Percentiles rank a stretch among this genome's conserved stretches.
These are phyloP conservation scores for Caenorhabditis doughertyi DNA, from an alignment of 2,888 invertebrate genomes.

Conservation along the genomic window DNA sequence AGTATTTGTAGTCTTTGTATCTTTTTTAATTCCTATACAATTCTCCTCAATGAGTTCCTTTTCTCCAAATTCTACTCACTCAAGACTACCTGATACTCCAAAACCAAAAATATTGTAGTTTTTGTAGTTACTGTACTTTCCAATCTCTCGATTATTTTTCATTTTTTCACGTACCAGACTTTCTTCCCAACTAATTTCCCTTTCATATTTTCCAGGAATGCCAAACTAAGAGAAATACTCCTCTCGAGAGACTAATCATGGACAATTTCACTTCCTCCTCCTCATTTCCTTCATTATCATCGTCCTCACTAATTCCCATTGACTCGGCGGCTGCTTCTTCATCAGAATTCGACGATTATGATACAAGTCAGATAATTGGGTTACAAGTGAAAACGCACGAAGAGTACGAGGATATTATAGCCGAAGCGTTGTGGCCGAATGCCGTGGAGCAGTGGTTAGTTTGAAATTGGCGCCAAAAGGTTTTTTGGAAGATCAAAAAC, in stretches of 20 bases:
- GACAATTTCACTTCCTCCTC: neutral
- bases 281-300: too few species aligned
- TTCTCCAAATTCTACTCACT: too few species aligned
- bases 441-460: constrained; percentile 59
- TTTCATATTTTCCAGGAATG: constrained; percentile 9
- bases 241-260: too few species aligned
- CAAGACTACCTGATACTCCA: too few species aligned
- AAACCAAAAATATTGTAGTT: too few species aligned
- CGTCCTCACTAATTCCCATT: too few species aligned
- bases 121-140: too few species aligned
- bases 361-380: constrained; percentile 44
- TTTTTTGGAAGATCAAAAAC: neutral
- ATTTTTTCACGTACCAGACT: neutral
- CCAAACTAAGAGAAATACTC: neutral
- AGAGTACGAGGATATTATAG: constrained; percentile 65
- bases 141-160: neutral
- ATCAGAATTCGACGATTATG: constrained; percentile 29
- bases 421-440: constrained; percentile 60
- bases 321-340: constrained; percentile 4
- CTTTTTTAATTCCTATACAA: too few species aligned
- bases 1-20: too few species aligned
- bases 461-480: neutral
- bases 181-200: neutral
- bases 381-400: constrained; percentile 41
- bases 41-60: too few species aligned